These are phyloP conservation scores for Catocala fraxini DNA, from an alignment of 2,888 invertebrate genomes.

Conservation along the genomic window DNA sequence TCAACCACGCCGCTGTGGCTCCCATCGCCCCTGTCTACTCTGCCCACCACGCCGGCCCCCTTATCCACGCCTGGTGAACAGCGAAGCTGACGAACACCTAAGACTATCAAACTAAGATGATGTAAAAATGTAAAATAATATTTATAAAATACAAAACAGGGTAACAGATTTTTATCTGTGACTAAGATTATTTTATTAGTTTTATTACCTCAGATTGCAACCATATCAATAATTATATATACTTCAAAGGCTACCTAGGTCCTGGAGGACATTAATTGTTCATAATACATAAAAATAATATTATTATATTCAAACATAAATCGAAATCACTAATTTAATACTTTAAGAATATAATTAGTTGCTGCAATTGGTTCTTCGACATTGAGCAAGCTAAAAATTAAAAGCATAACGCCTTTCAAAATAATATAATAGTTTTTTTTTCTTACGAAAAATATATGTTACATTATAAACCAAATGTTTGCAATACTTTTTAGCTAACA, in stretches of 20 bases:
- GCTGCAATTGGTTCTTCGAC: background rate
- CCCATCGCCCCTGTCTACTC: slow-evolving; percentile 49
- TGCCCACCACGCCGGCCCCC: slow-evolving; percentile 60
- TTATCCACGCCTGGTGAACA: slow-evolving; percentile 76
- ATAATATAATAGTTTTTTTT: background rate
- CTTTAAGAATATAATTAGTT: too few species aligned
- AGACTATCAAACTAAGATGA: slow-evolving; percentile 57
- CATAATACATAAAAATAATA: too few species aligned
- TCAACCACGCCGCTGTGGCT: slow-evolving; percentile 61
- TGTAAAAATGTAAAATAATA: slow-evolving; percentile 43
- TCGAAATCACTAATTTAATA: too few species aligned
- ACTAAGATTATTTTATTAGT: too few species aligned
- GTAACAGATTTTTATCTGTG: too few species aligned
- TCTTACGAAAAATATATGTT: background rate
- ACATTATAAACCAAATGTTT: background rate
- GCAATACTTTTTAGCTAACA: background rate
- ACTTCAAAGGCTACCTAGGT: too few species aligned
- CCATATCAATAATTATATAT: too few species aligned
- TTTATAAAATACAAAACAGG: slow-evolving; percentile 10
- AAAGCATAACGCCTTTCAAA: background rate
- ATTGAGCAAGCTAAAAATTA: background rate
- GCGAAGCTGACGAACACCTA: slow-evolving; percentile 72
- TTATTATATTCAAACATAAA: too few species aligned
- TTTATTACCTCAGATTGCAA: too few species aligned
- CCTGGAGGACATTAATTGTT: too few species aligned